These are phyloP conservation scores for Drosophila seguyi DNA, from an alignment of 1,140 invertebrate species.

Conservation along the genomic window DNA sequence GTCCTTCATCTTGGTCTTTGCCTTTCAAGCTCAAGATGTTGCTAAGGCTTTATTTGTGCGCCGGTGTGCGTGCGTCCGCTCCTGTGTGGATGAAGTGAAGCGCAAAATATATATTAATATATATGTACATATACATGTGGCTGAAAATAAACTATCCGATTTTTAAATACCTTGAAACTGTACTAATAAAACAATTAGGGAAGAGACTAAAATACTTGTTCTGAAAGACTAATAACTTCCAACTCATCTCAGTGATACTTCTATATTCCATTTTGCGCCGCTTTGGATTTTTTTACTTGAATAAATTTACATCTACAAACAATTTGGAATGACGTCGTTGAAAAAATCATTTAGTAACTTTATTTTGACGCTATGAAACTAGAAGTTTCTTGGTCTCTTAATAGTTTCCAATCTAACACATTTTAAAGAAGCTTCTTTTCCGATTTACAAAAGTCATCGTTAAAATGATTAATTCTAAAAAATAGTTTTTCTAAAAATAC, in stretches of 20 bases:
- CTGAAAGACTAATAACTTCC: background rate
- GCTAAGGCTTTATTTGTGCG: conserved; percentile 29
- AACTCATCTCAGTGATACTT: background rate
- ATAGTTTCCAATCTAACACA: too few relatives aligned
- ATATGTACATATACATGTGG: conserved; percentile 26
- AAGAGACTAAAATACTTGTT: too few relatives aligned
- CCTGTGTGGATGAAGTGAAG: conserved; percentile 59
- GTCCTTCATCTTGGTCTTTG: conserved; percentile 68
- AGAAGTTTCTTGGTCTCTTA: too few relatives aligned
- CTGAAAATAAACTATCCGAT: conserved; percentile 21
- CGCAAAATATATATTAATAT: conserved; percentile 80
- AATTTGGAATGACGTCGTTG: background rate
- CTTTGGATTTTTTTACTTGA: accelerated
- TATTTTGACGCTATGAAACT: too few relatives aligned
- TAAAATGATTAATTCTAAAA: background rate
- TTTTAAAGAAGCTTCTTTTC: background rate
- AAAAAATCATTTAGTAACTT: too few relatives aligned
- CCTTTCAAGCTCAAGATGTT: conserved; percentile 73
- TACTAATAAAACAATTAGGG: background rate
- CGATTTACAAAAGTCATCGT: background rate
- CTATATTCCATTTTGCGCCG: background rate
- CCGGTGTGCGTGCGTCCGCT: conserved; percentile 9
- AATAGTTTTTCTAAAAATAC: background rate
- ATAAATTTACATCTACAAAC: background rate
- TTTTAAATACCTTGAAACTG: conserved; percentile 2